A percentile compares a stretch with the other conserved stretches of the same genome.
Conservation (phyloP, 1,140 invertebrate species). For the Eumeta japonica region DNA sequence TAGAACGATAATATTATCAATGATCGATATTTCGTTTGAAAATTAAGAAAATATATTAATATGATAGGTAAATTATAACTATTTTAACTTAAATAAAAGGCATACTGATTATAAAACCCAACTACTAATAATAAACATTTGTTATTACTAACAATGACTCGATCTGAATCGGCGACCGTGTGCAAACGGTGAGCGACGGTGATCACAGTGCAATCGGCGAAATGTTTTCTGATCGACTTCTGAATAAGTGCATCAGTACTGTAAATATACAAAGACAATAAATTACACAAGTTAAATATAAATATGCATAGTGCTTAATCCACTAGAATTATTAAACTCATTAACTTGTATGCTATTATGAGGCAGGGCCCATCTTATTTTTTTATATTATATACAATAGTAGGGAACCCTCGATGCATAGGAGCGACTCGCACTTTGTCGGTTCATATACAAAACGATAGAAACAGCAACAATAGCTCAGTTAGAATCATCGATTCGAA, state of each 20-base stretch:
- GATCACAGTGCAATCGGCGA: constrained; percentile 71
- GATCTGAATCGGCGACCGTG: constrained; percentile 70
- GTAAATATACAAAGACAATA: constrained; percentile 17
- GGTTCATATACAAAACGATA: no score
- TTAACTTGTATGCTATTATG: no score
- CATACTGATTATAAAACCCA: background rate
- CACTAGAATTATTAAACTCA: no score
- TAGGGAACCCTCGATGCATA: no score
- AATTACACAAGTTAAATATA: background rate
- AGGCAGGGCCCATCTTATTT: no score
- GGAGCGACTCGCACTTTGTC: no score
- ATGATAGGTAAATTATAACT: background rate
- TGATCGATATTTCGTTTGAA: background rate
- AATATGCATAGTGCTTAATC: no score
- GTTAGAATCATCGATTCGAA: no score
- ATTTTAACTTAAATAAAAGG: background rate
- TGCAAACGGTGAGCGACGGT: constrained; percentile 83
- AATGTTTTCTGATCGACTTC: constrained; percentile 64
- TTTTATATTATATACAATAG: no score
- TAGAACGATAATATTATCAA: background rate
- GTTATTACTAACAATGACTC: constrained; percentile 67
- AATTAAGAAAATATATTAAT: background rate
- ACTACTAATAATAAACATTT: background rate
- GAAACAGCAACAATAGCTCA: no score
- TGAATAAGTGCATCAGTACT: constrained; percentile 66